Evolutionary conservation across 92 coral and sea anemone species (phyloP).

Genomic region (Zoanthus sociatus): DNA sequence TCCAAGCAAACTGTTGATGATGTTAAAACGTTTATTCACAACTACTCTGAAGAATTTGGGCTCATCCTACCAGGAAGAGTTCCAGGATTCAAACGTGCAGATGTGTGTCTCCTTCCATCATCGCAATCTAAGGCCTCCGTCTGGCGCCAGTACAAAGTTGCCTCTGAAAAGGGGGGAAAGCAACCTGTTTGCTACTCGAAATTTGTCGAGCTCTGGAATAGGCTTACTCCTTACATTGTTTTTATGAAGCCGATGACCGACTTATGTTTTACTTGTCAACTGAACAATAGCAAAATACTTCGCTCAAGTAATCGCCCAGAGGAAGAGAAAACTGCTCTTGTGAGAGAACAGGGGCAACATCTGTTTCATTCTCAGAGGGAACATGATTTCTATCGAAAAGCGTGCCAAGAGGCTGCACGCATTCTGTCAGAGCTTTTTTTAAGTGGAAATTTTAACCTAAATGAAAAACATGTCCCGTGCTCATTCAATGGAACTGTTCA

Average conservation of each 20-base stretch:
- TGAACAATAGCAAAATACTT: conserved; percentile 33
- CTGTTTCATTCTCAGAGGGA: conserved; percentile 18
- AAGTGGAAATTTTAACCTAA: no score
- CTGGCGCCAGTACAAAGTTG: conserved; percentile 39
- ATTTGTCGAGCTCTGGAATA: conserved; percentile 49
- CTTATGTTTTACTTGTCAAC: conserved; percentile 46
- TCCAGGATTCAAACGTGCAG: conserved; percentile 43
- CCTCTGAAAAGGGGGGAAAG: conserved; percentile 21
- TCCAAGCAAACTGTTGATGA: conserved; percentile 26
- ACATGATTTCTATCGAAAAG: neutral
- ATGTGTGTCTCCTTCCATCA: conserved; percentile 51
- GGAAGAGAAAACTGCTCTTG: conserved; percentile 38
- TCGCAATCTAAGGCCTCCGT: conserved; percentile 39
- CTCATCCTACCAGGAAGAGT: conserved; percentile 51
- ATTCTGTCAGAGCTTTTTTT: no score
- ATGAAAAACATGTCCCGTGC: no score
- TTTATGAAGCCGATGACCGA: conserved; percentile 49
- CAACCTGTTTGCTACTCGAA: conserved; percentile 31
- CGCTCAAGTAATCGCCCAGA: conserved; percentile 34
- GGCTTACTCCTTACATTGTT: conserved; percentile 25
- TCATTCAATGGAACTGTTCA: no score
- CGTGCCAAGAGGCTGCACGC: no score
- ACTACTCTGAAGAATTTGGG: conserved; percentile 31
- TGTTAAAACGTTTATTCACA: conserved; percentile 33
- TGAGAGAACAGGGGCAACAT: conserved; percentile 39